Conservation (phyloP, 2,113 vertebrate genomes). For the Mormoops blainvillei region DNA sequence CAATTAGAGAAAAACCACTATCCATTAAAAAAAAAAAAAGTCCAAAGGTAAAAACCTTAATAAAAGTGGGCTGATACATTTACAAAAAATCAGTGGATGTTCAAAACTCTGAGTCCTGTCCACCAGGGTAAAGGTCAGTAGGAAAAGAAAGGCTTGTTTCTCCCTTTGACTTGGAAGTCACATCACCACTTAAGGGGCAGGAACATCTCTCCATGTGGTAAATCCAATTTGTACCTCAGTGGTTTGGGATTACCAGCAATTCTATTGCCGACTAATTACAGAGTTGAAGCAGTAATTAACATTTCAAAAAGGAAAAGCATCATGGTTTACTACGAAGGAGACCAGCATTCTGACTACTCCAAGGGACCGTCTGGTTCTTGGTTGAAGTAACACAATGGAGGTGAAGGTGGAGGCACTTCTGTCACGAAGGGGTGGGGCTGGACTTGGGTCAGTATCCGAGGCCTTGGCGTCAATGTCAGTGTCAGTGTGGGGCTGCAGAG, state of each 20-base stretch:
- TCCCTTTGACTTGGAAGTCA: neutral
- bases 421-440: neutral
- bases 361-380: neutral
- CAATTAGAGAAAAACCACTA: neutral
- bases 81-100: neutral
- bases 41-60: neutral
- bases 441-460: neutral
- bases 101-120: neutral
- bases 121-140: neutral
- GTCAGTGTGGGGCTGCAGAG: neutral
- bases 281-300: conserved; percentile 47
- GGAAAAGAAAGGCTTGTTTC: neutral
- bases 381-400: neutral
- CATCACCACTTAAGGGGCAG: neutral
- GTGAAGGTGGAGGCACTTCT: neutral
- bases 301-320: neutral
- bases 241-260: conserved; percentile 46
- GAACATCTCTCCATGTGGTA: neutral
- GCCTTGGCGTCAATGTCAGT: neutral
- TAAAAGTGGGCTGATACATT: neutral
- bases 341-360: neutral
- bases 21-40: neutral
- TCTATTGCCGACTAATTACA: conserved; percentile 48
- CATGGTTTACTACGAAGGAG: neutral
- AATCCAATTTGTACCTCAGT: neutral